phyloP scores from a whole-genome alignment of 2,797 vertebrate genomes.

The Scyliorhinus canicula region DNA sequence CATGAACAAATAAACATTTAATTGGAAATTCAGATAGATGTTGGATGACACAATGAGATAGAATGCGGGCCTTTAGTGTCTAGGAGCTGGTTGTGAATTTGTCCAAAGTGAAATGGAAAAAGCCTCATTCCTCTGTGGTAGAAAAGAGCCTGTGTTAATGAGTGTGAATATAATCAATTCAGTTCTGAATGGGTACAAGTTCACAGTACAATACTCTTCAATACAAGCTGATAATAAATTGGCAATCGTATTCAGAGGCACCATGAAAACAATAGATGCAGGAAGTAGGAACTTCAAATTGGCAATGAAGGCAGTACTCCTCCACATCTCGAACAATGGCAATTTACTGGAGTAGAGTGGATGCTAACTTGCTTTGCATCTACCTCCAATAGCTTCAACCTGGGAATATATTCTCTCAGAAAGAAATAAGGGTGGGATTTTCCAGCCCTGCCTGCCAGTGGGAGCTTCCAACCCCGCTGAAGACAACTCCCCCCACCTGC shows the following conservation, averaged over 20 bases:
- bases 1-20: not conserved
- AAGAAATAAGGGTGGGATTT: not conserved
- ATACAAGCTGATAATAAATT: not conserved
- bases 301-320: not conserved
- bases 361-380: not conserved
- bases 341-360: not conserved
- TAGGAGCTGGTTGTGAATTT: not conserved
- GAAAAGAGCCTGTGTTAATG: not conserved
- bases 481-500: too few relatives aligned
- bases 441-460: too few relatives aligned
- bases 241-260: not conserved
- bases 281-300: not conserved
- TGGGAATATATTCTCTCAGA: too few relatives aligned
- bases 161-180: not conserved
- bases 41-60: not conserved
- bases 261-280: not conserved
- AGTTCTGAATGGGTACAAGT: not conserved
- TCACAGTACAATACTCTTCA: not conserved
- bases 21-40: not conserved
- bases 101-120: not conserved
- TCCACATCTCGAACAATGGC: not conserved
- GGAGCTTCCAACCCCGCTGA: too few relatives aligned
- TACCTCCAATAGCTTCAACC: not conserved
- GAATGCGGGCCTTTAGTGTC: not conserved
- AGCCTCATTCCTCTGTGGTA: not conserved